Evolutionary conservation across 2,888 invertebrate species (phyloP), one percentile per base, ranked within the genome.

Genomic region (Cerceris rybyensis): DNA sequence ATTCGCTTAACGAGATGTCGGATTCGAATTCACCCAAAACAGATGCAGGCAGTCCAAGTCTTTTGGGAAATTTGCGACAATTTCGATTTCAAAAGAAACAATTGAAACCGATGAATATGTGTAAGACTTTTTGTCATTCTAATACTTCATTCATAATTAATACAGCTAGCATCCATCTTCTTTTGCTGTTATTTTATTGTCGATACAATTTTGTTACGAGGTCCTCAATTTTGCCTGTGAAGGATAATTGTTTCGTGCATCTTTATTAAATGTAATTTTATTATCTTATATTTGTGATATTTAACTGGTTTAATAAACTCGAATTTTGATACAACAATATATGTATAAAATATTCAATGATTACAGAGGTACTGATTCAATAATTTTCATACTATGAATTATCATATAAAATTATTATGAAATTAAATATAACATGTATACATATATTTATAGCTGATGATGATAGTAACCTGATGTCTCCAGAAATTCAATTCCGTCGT

Each of bases 61-160:
- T 94, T 86, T 92, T 95, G 89, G 95, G 94, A 91, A 94, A 95
- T 92, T 93, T 96, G 85, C 93, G 95, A 87, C 95, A 94, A 90
- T 96, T 95, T 90, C 94, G 96, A 88, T 95, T 95, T 92, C 95
- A 95, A 91, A 95, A 94, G 91, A 95, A 95, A 93, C 93, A 93
- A 71, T 76, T 86, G 55, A 89, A 87, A 75, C 88, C 87, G 64
- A 85, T 89, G 81, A 89, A 81, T 59, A 88, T 89, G 89, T 90
- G 90, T 90, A 86, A 90, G 90, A 68, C 6, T 67, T 9, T 69
- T 14, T 59, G 58, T 68, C 65, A 16, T 74, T 57, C 52, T 9
- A 41, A 59, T 42, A 59, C 58, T 60, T 7, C 65, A 78, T 75
- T 73, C 59, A 16, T 39, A 16, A 54, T 72, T 72, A 43, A 69